Base-by-base conservation (phyloP, 1,140 invertebrate species). In the Lasioglossum albipes region DNA sequence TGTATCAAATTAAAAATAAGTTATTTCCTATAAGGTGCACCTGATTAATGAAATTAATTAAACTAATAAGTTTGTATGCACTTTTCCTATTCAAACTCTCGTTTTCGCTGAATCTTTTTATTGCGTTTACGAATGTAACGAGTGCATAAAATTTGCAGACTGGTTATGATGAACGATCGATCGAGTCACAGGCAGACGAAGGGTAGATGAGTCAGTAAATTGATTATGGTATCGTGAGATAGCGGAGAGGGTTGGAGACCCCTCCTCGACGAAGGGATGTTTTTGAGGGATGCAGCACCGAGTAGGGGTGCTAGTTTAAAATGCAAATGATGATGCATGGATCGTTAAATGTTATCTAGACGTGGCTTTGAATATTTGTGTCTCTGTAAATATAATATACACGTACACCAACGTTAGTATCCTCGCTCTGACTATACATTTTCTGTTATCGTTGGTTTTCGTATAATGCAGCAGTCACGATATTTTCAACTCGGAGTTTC, bases 171-270 rank as follows among this genome's bases (percentile, higher is more conserved):
- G 9, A 62, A 2, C 62, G 62, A 65, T 65, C 62, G 62, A 65
- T 65, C 31, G 62, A 6, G 62, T 10, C 18, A 20, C 16, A 16
- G 16, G 18, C 13, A 41, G 31, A 65, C 10, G 16, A 20, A 27
- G 36, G 13, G 13, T 9, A 27, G 62, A 65, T 65, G 62, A 65
- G 62, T 65, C 62, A 65, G 62, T 65, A 65, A 65, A 65, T 41
- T 65, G 62, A 65, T 65, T 36, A 65, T 65, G 22, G 62, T 41
- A 41, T 20, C 62, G 31, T 36, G 62, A 41, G 62, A 65, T 65
- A 65, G 16, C 7, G 62, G 41, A 65, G 41, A 65, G 62, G 62
- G 62, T 41, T 65, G 31, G 36, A 41, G 20, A 13, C 10, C 62
- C 62, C 18, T 41, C 31, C 31, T 41, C 31, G 18, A 9, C 7